Evolutionary conservation across 2,888 invertebrate species (phyloP).

Genomic region (Chrysopilus asiliformis): DNA sequence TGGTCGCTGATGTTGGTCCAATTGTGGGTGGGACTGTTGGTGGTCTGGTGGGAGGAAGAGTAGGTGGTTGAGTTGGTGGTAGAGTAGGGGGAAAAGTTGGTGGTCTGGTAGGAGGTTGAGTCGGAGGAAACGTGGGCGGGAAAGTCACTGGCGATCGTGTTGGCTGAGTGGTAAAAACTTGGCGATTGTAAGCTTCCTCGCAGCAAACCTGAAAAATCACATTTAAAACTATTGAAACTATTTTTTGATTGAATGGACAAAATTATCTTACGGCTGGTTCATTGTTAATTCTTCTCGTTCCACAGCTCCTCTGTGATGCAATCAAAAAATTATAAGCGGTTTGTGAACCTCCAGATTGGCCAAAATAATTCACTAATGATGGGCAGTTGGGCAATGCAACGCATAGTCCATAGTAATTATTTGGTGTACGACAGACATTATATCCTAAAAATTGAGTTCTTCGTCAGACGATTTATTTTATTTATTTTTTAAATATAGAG

Average conservation of each 20-base stretch:
- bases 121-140: not conserved
- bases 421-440: not conserved
- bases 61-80: not conserved
- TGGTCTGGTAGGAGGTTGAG: not conserved
- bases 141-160: no score
- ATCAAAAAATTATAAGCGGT: conserved; percentile 25
- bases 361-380: conserved; percentile 24
- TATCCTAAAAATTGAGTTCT: no score
- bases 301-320: conserved; percentile 26
- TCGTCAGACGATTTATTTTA: no score
- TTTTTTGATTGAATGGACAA: no score
- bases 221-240: no score
- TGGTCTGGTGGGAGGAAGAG: not conserved
- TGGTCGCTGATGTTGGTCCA: no score
- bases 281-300: conserved; percentile 23
- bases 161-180: not conserved
- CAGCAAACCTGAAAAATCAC: no score
- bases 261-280: conserved; percentile 27
- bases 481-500: no score
- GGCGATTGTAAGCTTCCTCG: not conserved
- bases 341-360: conserved; percentile 17
- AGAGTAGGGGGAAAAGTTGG: not conserved
- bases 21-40: no score
- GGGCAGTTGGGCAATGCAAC: conserved; percentile 20
- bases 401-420: not conserved